Base-by-base conservation (phyloP, 2,797 vertebrate genomes). In the Bradypodion pumilum region DNA sequence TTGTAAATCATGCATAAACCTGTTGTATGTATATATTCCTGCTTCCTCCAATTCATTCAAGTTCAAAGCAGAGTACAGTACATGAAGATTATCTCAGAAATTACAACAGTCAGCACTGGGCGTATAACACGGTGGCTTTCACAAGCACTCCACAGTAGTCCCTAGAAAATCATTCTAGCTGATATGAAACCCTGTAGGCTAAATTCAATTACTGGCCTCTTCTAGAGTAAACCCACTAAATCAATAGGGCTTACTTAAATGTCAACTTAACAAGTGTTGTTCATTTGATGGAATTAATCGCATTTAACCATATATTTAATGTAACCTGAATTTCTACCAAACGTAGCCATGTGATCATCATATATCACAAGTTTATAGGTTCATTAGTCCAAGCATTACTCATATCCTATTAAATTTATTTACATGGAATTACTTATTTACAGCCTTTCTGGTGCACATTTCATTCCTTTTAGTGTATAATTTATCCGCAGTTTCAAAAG, bases 281-380 rank as follows among this genome's bases (percentile, higher is more conserved):
- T 49, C 46, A 49, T 49, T 49, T 13, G 13, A 49, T 49, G 46
- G 46, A 49, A 8, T 12, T 49, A 49, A 49, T 49, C 46, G 49
- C 7, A 49, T 49, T 8, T 49, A 7, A 8, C 62, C 77, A 1
- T 1, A 35, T 12, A 27, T 62, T 80, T 59, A 74, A 32, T 46
- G 10, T 49, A 85, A 81, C 40, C 46, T 90, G 90, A 91, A 80
- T 70, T 85, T 90, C 83, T 85, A 74, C 46, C 74, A 82, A 88
- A 80, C 65, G 72, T 86, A 91, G 91, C 23, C 46, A 89, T 80
- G 75, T 82, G 37, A 83, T 87, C 86, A 83, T 74, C 62, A 81
- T 82, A 40, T 19, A 16, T 56, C 16, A 19, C 52, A 78, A 21
- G 76, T 86, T 86, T 88, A 70, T 5, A 86, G 52, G 9, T 5